Percentiles rank a stretch among this genome's conserved stretches.
These are phyloP conservation scores for Eulemur mongoz DNA, from an alignment of 2,797 vertebrate species.

Conservation along the genomic window DNA sequence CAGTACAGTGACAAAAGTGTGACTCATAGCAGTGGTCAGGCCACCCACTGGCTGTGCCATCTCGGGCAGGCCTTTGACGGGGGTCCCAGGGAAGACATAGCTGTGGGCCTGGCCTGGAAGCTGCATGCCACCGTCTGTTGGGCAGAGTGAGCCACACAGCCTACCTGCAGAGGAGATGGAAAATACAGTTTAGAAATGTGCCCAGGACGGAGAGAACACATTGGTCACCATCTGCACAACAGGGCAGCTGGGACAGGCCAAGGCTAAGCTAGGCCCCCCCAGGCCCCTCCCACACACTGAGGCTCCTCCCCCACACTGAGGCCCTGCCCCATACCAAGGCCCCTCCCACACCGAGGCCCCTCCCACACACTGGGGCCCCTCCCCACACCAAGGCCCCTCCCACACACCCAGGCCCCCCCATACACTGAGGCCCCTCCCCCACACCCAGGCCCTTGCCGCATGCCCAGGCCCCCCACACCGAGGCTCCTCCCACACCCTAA, in stretches of 20 bases:
- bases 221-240: too few species aligned
- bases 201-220: not conserved
- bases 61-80: not conserved
- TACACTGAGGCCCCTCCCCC: too few species aligned
- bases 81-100: not conserved
- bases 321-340: too few species aligned
- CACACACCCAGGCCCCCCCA: rapidly evolving
- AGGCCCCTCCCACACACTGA: not conserved
- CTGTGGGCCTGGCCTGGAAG: not conserved
- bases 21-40: not conserved
- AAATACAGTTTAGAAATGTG: not conserved
- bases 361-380: not conserved
- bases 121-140: not conserved
- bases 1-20: not conserved
- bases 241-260: not conserved
- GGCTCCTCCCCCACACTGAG: not conserved
- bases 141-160: not conserved
- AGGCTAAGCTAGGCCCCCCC: too few species aligned
- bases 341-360: not conserved
- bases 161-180: not conserved
- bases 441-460: too few species aligned
- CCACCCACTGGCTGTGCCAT: not conserved
- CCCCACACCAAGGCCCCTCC: too few species aligned
- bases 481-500: not conserved
- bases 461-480: too few species aligned